Base-by-base conservation (phyloP, 2,797 vertebrate species). In the Gymnothorax reevesii region DNA sequence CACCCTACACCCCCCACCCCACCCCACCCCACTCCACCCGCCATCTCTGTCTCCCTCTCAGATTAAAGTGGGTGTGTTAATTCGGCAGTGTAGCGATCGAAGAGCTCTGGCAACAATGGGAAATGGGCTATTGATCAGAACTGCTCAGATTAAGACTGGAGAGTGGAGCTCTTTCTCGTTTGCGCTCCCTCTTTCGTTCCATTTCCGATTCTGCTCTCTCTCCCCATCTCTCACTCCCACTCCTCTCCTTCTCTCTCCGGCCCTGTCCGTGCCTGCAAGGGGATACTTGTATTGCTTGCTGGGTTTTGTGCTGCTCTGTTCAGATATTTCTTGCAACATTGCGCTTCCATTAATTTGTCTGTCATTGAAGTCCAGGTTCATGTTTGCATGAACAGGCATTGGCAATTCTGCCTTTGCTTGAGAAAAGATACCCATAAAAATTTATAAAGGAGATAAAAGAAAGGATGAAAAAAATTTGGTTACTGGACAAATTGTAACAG, bases 81-180 rank as follows among this genome's bases (percentile, higher is more conserved):
- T 98, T 98, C 97, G 96, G 94, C 95, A 97, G 97, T 97, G 96
- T 97, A 97, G 97, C 97, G 97, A 98, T 98, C 97, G 97, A 98
- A 98, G 96, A 95, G 97, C 97, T 98, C 97, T 98, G 97, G 97
- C 97, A 98, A 98, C 97, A 98, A 98, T 97, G 97, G 97, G 97
- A 98, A 98, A 98, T 98, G 97, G 97, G 97, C 97, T 97, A 98
- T 98, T 97, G 97, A 98, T 98, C 97, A 97, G 97, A 96, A 95
- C 96, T 97, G 97, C 97, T 97, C 97, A 98, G 97, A 98, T 98
- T 98, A 98, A 98, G 97, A 98, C 97, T 97, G 97, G 97, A 97
- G 96, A 97, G 95, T 97, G 95, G 95, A 97, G 97, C 97, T 98
- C 97, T 98, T 97, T 98, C 96, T 96, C 96, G 95, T 95, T 96